Base-by-base conservation (phyloP, 2,113 vertebrate species). In the Eulemur macaco region DNA sequence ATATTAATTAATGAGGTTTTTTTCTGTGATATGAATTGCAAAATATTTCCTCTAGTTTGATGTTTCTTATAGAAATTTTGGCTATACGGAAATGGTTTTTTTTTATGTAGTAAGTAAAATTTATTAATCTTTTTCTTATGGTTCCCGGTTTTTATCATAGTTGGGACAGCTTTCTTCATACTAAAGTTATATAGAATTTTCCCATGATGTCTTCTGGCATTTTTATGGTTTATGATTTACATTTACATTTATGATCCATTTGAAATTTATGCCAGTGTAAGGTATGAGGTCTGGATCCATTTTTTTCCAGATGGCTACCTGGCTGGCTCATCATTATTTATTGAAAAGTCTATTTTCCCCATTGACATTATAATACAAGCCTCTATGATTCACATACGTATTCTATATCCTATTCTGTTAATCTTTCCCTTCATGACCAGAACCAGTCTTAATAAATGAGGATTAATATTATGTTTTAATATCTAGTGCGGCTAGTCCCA, bases 391-490 rank as follows among this genome's bases (percentile, higher is more conserved):
- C 50, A 77, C n/a, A 52, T 92, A 92, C 54, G 64, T 56, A 78
- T 89, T 86, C 74, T 82, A 82, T 89, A 76, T 86, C 80, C 34
- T 88, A 83, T 60, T 78, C 47, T 34, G 94, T 63, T 88, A 71
- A 56, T 64, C 37, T 89, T 63, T 96, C 69, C 88, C 20, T 95
- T 88, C 78, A 86, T 47, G 42, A 4, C 42, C 39, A 89, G 60
- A 96, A 54, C 60, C 58, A 91, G 4, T 90, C 69, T 90, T 90
- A 52, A 82, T 80, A 97, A 76, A 15, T 66, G 37, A 84, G 74
- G 27, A 20, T 45, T 60, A 84, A 78, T 85, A 89, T 76, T 84
- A 90, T 90, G 17, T 83, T 95, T 97, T 92, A 85, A 85, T 94
- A 83, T 71, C 45, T 17, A 37, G 64, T 54, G 52, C 20, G 9